Conservation (phyloP, 2,888 invertebrate species). For the Nemotelus nigrinus region DNA sequence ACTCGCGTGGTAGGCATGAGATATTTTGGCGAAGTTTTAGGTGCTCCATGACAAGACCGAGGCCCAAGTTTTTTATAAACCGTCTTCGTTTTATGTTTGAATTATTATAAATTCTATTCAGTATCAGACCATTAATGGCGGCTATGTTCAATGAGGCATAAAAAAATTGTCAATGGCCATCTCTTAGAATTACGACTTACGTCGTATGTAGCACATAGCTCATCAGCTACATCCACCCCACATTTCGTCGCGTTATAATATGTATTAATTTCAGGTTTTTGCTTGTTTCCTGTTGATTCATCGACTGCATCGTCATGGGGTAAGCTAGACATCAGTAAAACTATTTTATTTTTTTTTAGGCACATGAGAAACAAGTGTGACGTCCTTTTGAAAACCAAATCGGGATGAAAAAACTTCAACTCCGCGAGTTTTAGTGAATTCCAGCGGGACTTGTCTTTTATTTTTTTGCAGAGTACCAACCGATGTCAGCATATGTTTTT, state of each 20-base stretch:
- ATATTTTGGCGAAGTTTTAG: no score
- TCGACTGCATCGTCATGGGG: neutral
- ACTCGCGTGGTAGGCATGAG: no score
- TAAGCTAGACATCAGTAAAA: constrained; percentile 5
- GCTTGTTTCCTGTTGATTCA: neutral
- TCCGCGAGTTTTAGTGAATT: constrained; percentile 3
- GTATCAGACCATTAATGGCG: no score
- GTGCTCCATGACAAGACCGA: no score
- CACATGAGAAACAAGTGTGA: constrained; percentile 8
- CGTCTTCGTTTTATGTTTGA: no score
- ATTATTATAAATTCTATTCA: no score
- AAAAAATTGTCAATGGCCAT: no score
- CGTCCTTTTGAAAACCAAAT: neutral
- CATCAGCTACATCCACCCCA: no score
- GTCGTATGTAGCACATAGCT: no score
- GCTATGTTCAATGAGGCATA: no score
- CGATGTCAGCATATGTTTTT: constrained; percentile 28
- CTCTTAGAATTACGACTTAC: no score
- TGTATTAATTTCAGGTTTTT: constrained; percentile 5
- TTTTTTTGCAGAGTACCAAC: constrained; percentile 22
- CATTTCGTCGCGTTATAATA: neutral
- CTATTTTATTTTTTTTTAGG: constrained; percentile 11
- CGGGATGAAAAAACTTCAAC: constrained; percentile 2
- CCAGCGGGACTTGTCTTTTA: constrained; percentile 4
- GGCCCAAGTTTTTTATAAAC: no score